Evolutionary conservation across 2,888 invertebrate species (phyloP), one percentile per base, ranked within the genome.

Genomic region (Chelonus formosanus): DNA sequence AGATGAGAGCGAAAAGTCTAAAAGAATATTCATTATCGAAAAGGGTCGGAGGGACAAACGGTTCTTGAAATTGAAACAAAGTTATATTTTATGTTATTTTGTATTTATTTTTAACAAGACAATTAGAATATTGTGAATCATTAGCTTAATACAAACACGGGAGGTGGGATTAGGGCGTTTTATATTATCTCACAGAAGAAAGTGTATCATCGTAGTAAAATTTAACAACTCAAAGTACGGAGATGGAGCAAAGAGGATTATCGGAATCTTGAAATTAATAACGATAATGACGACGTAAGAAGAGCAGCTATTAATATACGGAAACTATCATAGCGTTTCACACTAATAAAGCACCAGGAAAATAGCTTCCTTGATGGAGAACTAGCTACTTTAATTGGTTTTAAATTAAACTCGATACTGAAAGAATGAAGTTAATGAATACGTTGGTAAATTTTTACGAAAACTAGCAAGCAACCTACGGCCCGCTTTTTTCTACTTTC

Each of bases 41-140:
- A 20, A 20, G 20, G 20, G 20, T 20, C 20, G 2, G 20, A 20
- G 20, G 20, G 20, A 20, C 20, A 20, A 20, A 20, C 20, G 1
- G 20, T 2, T 20, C 20, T 20, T 20, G 2, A 20, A 20, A 20
- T 20, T 2, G 20, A 20, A 20, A 20, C 20, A 20, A 20, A 20
- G 20, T 20, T 20, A 20, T 20, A 2, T 1, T 20, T 2, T 20
- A 2, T 20, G 2, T 20, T 20, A 20, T 20, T 20, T 20, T 20
- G 20, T 2, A 2, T 20, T 20, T 20, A 1, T 20, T 20, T 20
- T 20, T 20, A 2, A 20, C 70, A 72, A 73, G 75, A 72, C 75
- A 78, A 80, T 80, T 80, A 80, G 77, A 79, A 79, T 79, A 78
- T 77, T 72, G 77, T 78, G 77, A 80, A 79, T 79, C 78, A 79